Base-by-base conservation (phyloP, 2,888 invertebrate genomes). In the Lycophotia porphyrea region DNA sequence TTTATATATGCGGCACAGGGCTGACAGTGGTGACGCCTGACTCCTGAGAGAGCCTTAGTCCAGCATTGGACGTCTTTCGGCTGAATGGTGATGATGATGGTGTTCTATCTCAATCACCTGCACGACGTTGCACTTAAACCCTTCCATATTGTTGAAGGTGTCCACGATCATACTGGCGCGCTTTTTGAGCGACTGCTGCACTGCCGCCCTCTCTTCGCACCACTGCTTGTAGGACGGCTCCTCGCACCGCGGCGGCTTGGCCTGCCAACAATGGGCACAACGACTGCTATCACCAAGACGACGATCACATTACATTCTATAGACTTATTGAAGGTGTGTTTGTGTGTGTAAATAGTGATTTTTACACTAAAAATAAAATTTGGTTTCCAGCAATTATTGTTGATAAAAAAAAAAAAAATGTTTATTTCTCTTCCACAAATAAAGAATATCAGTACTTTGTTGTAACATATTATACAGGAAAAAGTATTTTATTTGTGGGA, bases 71-170 rank as follows among this genome's bases (percentile, higher is more conserved):
- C 11, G 36, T 39, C 36, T 39, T 13, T 39, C 27, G 21, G 2
- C 27, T 39, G 49, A 63, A n/a, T 15, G n/a, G 24, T 36, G 49
- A 49, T 49, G 47, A 47, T 47, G 47, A 58, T 27, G 58, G 2
- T 61, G 63, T 39, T 31, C 31, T 63, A 39, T 63, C 5, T 27
- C 34, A 21, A 31, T 21, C 68, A 95, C 96, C 95, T 96, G 98
- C 5, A 98, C 97, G 5, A 97, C 96, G 92, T 99, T 99, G 91
- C 99, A 99, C 60, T 96, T 97, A 93, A 98, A 98, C 27, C 99
- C 99, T 86, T 98, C 97, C 94, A 99, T 99, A 71, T 97, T 97
- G 95, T 99, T 99, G 93, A 99, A 98, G 0, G 98, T 98, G 61
- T 98, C 97, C 4, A 98, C 98, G 55, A 99, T 98, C 96, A 99